A percentile compares a stretch with the other conserved stretches of the same genome.
These are phyloP conservation scores for Liposcelis brunnea DNA, from an alignment of 2,888 invertebrate species.

Conservation along the genomic window DNA sequence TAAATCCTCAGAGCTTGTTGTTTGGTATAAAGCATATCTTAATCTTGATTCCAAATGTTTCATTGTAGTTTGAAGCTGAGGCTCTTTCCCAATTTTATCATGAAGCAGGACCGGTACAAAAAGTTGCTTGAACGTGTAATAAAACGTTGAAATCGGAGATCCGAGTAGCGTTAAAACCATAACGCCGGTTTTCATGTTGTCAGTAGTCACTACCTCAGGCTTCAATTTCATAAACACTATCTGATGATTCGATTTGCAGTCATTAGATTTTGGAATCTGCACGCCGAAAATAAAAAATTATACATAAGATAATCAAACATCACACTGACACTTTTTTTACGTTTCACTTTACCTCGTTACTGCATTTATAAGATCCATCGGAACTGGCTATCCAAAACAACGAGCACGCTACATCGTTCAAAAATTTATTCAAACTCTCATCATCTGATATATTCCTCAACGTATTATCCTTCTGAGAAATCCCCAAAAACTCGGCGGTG, in stretches of 20 bases:
- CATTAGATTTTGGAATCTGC: slow-evolving; percentile 11
- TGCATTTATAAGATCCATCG: slow-evolving; percentile 18
- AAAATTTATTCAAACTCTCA: slow-evolving; percentile 1
- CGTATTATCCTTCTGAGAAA: too few relatives aligned
- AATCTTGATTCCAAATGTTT: slow-evolving; percentile 24
- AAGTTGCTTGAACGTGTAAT: slow-evolving; percentile 41
- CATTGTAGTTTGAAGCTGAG: slow-evolving; percentile 30
- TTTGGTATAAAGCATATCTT: slow-evolving; percentile 11
- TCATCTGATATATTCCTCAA: background rate
- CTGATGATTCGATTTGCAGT: slow-evolving; percentile 13
- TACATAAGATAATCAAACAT: background rate
- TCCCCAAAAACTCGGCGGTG: too few relatives aligned
- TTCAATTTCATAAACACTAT: slow-evolving; percentile 43
- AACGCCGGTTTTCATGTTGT: slow-evolving; percentile 36
- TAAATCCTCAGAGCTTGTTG: slow-evolving; percentile 18
- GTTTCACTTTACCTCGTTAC: slow-evolving; percentile 18
- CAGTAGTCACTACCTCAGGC: slow-evolving; percentile 37
- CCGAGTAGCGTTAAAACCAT: slow-evolving; percentile 41
- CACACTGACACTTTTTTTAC: background rate
- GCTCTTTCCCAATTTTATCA: slow-evolving; percentile 23
- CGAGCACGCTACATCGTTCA: background rate
- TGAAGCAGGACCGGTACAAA: slow-evolving; percentile 29
- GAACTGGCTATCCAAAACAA: slow-evolving; percentile 5
- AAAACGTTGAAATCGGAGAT: slow-evolving; percentile 38
- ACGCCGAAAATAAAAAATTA: slow-evolving; percentile 10